These are phyloP conservation scores for Mareca penelope DNA, from an alignment of 2,797 vertebrate genomes.

Conservation along the genomic window DNA sequence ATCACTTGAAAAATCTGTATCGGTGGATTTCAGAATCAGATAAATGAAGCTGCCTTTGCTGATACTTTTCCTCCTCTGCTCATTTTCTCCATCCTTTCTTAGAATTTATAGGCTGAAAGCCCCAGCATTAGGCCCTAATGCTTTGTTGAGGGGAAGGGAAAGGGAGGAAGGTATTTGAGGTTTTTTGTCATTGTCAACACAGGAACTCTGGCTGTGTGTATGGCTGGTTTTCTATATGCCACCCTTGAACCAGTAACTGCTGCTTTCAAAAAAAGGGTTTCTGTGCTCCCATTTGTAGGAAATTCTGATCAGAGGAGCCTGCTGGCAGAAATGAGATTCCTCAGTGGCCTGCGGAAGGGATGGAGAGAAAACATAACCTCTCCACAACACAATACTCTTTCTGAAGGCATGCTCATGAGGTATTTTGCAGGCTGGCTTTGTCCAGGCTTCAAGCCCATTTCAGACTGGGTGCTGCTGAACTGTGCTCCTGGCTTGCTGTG, in stretches of 20 bases:
- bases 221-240: neutral
- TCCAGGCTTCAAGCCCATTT: neutral
- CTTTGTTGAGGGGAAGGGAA: neutral
- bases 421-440: neutral
- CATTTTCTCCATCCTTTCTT: neutral
- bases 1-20: neutral
- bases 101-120: neutral
- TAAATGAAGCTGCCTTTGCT: neutral
- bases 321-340: neutral
- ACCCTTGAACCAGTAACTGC: neutral
- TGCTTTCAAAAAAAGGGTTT: neutral
- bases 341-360: neutral
- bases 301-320: neutral
- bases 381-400: rapidly evolving
- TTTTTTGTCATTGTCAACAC: neutral
- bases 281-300: neutral
- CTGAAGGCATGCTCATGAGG: neutral
- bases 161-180: neutral
- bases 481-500: neutral
- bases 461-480: neutral
- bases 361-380: neutral
- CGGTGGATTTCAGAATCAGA: neutral
- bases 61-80: neutral
- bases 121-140: neutral
- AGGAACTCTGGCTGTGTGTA: neutral